Base-by-base conservation (phyloP, 2,113 vertebrate genomes). In the Noctilio leporinus region DNA sequence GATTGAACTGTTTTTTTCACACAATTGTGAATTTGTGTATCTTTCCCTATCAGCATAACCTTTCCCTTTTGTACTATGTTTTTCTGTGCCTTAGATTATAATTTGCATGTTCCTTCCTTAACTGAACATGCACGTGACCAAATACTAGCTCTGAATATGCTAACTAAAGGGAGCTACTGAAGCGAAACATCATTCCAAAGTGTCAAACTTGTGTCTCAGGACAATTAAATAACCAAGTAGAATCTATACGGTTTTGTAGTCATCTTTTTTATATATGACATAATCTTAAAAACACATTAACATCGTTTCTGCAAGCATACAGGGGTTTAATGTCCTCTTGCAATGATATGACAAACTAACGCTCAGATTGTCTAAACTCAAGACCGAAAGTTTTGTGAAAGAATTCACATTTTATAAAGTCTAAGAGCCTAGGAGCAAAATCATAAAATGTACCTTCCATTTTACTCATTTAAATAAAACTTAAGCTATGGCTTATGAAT, bases 1-100 rank as follows among this genome's bases (percentile, higher is more conserved):
- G 1, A 89, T n/a, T 81, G 45, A 94, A 94, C 78, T 90, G 26
- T 62, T 55, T 35, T 97, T 80, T 1, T 62, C 80, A 92, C 19
- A 47, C 45, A 96, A 91, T 38, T 67, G n/a, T 88, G 62, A 96
- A 26, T 91, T 95, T 95, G 0, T 91, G 5, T 57, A 49, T 97
- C 89, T 92, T 96, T 97, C 45, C 72, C 8, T 15, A 49, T 94
- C 62, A 92, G n/a, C 53, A 80, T 70, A 84, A 93, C 81, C 1
- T 51, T 89, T 93, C 30, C 7, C 11, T 94, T 84, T 95, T 70
- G 43, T 89, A 80, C 90, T 92, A 1, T 19, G 88, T 64, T 19
- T 38, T 45, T 86, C n/a, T 76, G 45, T 7, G 0, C n/a, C 19
- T 90, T 57, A 55, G 28, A 81, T 65, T 75, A 67, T 40, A 78